phyloP scores from a whole-genome alignment of 2,113 vertebrate species.

The Istiophorus platypterus region DNA sequence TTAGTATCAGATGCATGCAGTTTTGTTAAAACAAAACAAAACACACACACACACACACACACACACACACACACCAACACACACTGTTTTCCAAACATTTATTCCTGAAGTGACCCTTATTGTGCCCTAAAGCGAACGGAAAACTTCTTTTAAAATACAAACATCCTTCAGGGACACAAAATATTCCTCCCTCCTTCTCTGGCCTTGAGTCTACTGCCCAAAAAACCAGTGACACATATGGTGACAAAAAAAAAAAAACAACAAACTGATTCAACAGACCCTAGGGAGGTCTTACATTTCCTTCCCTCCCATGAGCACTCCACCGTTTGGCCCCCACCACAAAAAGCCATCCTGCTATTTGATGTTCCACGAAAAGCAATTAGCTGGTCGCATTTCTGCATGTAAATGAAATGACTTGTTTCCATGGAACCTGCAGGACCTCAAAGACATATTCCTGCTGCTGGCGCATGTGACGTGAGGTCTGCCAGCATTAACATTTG shows the following conservation, averaged over 20 bases:
- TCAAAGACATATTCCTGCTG: slow-evolving; percentile 80
- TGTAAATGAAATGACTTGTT: slow-evolving; percentile 86
- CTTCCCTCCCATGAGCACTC: slow-evolving; percentile 51
- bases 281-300: slow-evolving; percentile 68
- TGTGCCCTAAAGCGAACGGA: slow-evolving; percentile 15
- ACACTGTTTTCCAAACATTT: slow-evolving; percentile 8
- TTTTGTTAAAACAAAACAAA: no score
- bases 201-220: slow-evolving; percentile 43
- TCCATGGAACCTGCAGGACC: slow-evolving; percentile 83
- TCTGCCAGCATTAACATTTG: slow-evolving; percentile 88
- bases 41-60: no score
- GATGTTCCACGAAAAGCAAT: slow-evolving; percentile 83
- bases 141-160: slow-evolving; percentile 26
- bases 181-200: slow-evolving; percentile 17
- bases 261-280: slow-evolving; percentile 53
- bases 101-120: slow-evolving; percentile 30
- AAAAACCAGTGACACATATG: slow-evolving; percentile 51
- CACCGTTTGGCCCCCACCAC: slow-evolving; percentile 54
- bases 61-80: no score
- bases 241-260: slow-evolving; percentile 69
- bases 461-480: slow-evolving; percentile 73
- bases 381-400: slow-evolving; percentile 80
- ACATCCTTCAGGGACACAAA: slow-evolving; percentile 28
- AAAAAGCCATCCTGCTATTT: slow-evolving; percentile 77
- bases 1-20: not conserved